phyloP scores from a whole-genome alignment of 1,140 invertebrate genomes.

The Sitobion miscanthi region DNA sequence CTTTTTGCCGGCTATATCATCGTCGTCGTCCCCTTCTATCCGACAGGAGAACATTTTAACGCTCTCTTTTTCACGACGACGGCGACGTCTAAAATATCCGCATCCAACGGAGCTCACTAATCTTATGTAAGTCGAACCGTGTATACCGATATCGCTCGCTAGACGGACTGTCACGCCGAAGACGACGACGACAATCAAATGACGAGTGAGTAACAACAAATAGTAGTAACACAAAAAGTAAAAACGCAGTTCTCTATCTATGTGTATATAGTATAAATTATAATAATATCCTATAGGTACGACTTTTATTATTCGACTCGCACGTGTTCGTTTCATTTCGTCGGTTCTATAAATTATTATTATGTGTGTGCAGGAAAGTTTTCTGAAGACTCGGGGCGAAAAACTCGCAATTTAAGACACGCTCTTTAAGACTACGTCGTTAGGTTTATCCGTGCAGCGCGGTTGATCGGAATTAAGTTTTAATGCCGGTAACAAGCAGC shows the following conservation, averaged over 20 bases:
- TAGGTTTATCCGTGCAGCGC: neutral
- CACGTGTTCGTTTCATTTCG: neutral
- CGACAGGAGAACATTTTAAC: neutral
- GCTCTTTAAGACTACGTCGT: neutral
- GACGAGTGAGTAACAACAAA: conserved; percentile 11
- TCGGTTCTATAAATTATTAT: neutral
- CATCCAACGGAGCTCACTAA: conserved; percentile 32
- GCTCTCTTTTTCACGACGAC: conserved; percentile 27
- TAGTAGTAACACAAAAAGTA: neutral
- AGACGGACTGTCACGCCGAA: neutral
- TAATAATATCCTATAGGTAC: neutral
- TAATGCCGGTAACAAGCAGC: neutral
- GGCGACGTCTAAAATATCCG: neutral
- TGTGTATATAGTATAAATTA: neutral
- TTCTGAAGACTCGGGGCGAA: neutral
- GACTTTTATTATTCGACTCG: neutral
- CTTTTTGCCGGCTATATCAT: neutral
- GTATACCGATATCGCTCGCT: neutral
- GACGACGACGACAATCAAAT: neutral
- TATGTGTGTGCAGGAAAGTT: neutral
- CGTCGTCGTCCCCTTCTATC: neutral
- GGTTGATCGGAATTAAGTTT: neutral
- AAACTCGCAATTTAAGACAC: neutral
- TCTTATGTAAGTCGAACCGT: conserved; percentile 28
- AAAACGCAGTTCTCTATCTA: neutral